Evolutionary conservation across 1,140 invertebrate genomes (phyloP).

Genomic region (Drosophila saltans): DNA sequence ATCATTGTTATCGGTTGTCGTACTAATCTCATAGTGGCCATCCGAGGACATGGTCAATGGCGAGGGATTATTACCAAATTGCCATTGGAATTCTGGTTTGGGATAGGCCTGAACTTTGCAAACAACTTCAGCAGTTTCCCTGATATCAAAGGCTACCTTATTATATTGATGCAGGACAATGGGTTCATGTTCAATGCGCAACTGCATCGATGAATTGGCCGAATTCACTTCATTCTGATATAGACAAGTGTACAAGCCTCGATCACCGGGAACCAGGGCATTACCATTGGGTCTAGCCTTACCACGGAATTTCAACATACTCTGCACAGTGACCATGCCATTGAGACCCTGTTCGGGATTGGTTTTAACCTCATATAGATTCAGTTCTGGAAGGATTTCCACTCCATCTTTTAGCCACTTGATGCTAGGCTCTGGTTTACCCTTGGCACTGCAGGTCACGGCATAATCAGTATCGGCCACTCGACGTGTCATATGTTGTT

Average conservation of each 20-base stretch:
- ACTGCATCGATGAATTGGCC: conserved; percentile 93
- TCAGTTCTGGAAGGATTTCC: conserved; percentile 89
- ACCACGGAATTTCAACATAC: conserved; percentile 91
- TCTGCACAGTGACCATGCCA: conserved; percentile 92
- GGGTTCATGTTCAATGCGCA: conserved; percentile 95
- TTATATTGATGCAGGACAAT: conserved; percentile 93
- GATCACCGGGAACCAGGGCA: conserved; percentile 91
- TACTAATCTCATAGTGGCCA: conserved; percentile 93
- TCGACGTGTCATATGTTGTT: conserved; percentile 90
- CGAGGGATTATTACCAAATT: conserved; percentile 88
- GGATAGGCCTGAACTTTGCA: conserved; percentile 96
- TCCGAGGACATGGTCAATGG: conserved; percentile 90
- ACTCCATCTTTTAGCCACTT: conserved; percentile 94
- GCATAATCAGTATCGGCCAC: conserved; percentile 92
- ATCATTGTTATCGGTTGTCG: conserved; percentile 91
- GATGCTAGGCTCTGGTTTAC: conserved; percentile 92
- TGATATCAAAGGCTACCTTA: conserved; percentile 93
- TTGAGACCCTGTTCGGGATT: conserved; percentile 89
- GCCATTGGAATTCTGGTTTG: conserved; percentile 96
- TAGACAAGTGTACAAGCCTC: conserved; percentile 93
- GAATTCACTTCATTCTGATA: conserved; percentile 95
- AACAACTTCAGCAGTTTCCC: conserved; percentile 92
- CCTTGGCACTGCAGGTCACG: conserved; percentile 92
- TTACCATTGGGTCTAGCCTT: conserved; percentile 89
- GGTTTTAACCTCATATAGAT: conserved; percentile 91